phyloP scores from a whole-genome alignment of 2,113 vertebrate genomes.

The Sorex araneus region DNA sequence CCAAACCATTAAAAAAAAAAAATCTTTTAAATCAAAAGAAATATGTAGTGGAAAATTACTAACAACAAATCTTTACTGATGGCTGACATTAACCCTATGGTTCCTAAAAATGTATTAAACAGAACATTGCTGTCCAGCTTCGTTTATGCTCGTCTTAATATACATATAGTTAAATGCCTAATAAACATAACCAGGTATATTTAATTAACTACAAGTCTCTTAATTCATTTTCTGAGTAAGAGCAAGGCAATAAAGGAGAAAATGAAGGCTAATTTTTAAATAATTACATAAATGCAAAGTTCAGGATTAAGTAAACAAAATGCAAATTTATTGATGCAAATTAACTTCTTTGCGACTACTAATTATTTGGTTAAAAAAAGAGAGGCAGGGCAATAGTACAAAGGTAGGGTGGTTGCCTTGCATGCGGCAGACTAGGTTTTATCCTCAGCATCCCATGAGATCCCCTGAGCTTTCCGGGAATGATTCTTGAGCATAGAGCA shows the following conservation, averaged over 20 bases:
- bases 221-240: constrained; percentile 34
- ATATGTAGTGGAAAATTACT: not conserved
- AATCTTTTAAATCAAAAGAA: too few species aligned
- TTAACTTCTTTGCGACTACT: too few species aligned
- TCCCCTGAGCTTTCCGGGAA: too few species aligned
- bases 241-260: constrained; percentile 6
- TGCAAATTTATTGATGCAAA: too few species aligned
- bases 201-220: constrained; percentile 48
- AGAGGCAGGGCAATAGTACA: too few species aligned
- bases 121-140: constrained; percentile 37
- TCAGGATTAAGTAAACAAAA: too few species aligned
- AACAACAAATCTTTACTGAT: not conserved
- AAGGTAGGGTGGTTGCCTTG: too few species aligned
- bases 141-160: constrained; percentile 47
- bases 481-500: too few species aligned
- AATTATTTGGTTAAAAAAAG: too few species aligned
- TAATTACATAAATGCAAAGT: not conserved
- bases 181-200: constrained; percentile 29
- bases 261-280: constrained; percentile 46
- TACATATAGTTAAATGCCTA: not conserved
- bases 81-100: not conserved
- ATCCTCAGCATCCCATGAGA: too few species aligned
- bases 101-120: not conserved
- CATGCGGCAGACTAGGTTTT: too few species aligned
- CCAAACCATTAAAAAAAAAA: too few species aligned